A percentile compares a stretch with the other conserved stretches of the same genome.
phyloP scores from a whole-genome alignment of 2,113 vertebrate genomes.

The Campylomormyrus numenius region DNA sequence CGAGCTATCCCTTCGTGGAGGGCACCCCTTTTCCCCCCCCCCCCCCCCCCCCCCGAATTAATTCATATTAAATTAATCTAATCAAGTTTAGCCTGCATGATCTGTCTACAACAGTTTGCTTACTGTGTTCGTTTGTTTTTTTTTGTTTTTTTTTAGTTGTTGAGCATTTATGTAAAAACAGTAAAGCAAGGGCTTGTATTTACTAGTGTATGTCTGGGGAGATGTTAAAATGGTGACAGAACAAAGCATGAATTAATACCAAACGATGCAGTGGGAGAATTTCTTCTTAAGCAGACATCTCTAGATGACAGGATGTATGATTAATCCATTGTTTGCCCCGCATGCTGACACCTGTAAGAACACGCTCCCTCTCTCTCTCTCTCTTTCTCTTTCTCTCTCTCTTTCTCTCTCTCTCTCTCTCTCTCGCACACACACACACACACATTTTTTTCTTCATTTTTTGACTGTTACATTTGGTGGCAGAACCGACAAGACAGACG shows the following conservation, averaged over 20 bases:
- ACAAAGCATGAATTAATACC: conserved; percentile 7
- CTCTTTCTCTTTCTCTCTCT: background rate
- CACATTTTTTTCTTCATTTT: conserved; percentile 42
- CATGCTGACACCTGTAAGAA: conserved; percentile 32
- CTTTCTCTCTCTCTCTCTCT: background rate
- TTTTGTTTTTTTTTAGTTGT: background rate
- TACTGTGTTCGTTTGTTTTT: background rate
- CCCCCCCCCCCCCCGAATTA: background rate
- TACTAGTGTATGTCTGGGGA: conserved; percentile 48
- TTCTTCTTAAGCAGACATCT: background rate
- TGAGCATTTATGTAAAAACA: conserved; percentile 45
- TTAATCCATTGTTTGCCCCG: background rate
- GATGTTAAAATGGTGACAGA: conserved; percentile 44
- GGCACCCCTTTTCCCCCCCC: too few relatives aligned
- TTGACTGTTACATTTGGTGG: conserved; percentile 59
- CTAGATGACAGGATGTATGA: background rate
- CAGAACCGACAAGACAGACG: conserved; percentile 93
- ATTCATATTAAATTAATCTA: background rate
- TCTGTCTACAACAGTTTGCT: background rate
- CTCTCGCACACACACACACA: background rate
- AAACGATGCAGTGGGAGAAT: conserved; percentile 1
- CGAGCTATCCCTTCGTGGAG: too few relatives aligned
- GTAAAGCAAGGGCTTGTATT: conserved; percentile 39
- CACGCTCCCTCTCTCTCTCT: background rate
- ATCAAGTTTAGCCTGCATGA: background rate